Percentiles rank a stretch among this genome's conserved stretches.
phyloP scores from a whole-genome alignment of 2,888 invertebrate genomes.

The Athalia circularis region DNA sequence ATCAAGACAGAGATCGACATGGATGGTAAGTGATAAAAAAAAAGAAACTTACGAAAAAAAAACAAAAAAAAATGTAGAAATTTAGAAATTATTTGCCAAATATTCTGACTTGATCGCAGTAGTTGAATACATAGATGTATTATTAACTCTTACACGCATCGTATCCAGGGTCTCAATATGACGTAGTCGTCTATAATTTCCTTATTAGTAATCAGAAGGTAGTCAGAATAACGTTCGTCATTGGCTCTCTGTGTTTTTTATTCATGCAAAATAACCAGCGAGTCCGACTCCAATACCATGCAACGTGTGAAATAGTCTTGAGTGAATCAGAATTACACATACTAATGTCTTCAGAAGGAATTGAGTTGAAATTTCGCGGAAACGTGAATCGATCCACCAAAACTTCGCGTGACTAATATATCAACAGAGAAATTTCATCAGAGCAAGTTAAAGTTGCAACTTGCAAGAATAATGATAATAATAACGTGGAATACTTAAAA shows the following conservation, averaged over 20 bases:
- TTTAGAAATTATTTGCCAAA: neutral
- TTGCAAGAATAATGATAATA: no score
- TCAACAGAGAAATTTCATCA: no score
- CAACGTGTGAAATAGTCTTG: neutral
- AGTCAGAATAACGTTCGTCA: slow-evolving; percentile 11
- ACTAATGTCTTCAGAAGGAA: neutral
- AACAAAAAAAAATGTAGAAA: neutral
- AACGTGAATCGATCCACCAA: neutral
- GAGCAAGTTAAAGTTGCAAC: no score
- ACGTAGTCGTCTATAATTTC: slow-evolving; percentile 26
- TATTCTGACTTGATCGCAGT: neutral
- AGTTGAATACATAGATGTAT: neutral
- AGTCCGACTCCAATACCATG: neutral
- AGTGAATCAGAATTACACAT: neutral
- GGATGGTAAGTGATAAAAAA: slow-evolving; percentile 33
- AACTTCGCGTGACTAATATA: no score
- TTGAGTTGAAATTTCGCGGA: neutral
- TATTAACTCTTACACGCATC: neutral
- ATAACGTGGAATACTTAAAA: no score
- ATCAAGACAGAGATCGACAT: slow-evolving; percentile 47
- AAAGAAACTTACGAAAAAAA: neutral
- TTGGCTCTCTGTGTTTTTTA: neutral
- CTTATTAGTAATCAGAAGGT: slow-evolving; percentile 28
- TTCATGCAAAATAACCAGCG: slow-evolving; percentile 6
- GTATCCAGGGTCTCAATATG: neutral